Conservation (phyloP, 2,797 vertebrate species). For the Coendou prehensilis region DNA sequence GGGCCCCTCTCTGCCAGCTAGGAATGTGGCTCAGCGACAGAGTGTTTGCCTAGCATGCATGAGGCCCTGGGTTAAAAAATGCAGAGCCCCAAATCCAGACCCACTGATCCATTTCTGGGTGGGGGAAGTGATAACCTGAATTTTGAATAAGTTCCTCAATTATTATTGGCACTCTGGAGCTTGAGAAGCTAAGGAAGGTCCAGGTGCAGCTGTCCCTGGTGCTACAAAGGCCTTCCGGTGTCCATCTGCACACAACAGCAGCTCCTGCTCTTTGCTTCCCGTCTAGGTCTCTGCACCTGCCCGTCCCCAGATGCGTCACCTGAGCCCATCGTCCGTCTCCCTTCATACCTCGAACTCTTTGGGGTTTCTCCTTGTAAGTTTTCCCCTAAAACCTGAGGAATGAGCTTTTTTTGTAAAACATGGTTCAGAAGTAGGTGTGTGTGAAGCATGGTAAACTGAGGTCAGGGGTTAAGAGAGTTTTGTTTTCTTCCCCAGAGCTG, state of each 20-base stretch:
- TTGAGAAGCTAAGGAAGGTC: slow-evolving; percentile 17
- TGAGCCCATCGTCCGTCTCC: neutral
- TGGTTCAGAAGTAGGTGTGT: neutral
- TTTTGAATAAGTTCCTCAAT: neutral
- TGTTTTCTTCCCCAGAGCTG: neutral
- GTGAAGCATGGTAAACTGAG: neutral
- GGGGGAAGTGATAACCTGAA: neutral
- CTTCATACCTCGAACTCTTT: neutral
- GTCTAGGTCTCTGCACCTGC: neutral
- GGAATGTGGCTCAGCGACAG: neutral
- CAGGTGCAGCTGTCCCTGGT: neutral
- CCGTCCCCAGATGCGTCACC: neutral
- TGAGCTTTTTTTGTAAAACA: neutral
- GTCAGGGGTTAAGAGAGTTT: neutral
- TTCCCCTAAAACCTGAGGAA: neutral
- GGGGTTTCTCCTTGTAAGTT: neutral
- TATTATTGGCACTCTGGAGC: neutral
- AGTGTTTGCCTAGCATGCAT: neutral
- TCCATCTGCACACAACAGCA: neutral
- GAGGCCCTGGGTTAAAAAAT: neutral
- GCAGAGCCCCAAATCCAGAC: neutral
- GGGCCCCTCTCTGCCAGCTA: neutral
- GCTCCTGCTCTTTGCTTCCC: neutral
- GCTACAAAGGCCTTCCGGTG: neutral
- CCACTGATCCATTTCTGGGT: neutral